A percentile compares a stretch with the other conserved stretches of the same genome.
Conservation (phyloP, 2,797 vertebrate species). For the Sebastes minor region DNA sequence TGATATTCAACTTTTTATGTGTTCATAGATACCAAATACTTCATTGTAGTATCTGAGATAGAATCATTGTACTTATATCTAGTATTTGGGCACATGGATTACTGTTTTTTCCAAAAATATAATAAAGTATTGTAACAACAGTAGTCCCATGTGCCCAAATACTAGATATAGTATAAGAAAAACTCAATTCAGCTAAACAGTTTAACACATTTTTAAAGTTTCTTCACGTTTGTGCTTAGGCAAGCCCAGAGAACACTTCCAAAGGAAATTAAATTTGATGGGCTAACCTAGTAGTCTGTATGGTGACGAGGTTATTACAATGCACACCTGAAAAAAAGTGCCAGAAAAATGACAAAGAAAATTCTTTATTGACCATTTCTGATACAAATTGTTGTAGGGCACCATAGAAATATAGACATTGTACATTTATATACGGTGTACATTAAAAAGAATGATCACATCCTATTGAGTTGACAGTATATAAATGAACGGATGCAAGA, state of each 20-base stretch:
- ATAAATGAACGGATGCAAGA: conserved; percentile 71
- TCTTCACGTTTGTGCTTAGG: too few relatives aligned
- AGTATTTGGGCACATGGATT: too few relatives aligned
- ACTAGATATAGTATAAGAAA: too few relatives aligned
- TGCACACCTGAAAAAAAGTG: not conserved
- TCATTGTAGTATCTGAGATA: too few relatives aligned
- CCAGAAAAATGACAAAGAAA: conserved; percentile 73
- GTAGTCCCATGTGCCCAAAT: too few relatives aligned
- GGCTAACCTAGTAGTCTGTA: not conserved
- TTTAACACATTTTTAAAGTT: too few relatives aligned
- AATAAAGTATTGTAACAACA: too few relatives aligned
- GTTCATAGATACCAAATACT: too few relatives aligned
- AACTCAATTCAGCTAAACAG: rapidly evolving
- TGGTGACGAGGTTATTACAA: not conserved
- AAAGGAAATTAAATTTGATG: too few relatives aligned
- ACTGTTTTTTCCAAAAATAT: rapidly evolving
- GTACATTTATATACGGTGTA: conserved; percentile 85
- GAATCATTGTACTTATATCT: too few relatives aligned
- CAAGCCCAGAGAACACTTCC: too few relatives aligned
- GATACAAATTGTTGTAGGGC: conserved; percentile 86
- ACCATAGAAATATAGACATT: conserved; percentile 87
- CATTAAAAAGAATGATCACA: conserved; percentile 85
- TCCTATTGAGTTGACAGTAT: conserved; percentile 78
- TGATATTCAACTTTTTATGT: too few relatives aligned
- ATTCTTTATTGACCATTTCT: conserved; percentile 86